Base-by-base conservation (phyloP, 2,888 invertebrate genomes). In the Drosophila subsilvestris region DNA sequence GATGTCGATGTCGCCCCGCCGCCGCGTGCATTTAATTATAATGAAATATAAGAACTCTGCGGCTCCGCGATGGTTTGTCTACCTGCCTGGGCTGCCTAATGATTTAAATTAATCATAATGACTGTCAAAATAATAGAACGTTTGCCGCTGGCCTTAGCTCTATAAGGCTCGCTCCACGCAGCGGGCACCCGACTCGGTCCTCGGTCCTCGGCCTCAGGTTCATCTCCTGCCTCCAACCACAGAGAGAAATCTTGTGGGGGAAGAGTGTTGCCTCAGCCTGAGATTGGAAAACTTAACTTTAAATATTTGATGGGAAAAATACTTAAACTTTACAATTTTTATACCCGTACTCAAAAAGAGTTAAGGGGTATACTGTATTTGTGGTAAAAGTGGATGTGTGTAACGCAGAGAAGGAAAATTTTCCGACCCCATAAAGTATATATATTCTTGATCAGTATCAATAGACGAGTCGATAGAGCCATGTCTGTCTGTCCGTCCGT, bases 101-200 rank as follows among this genome's bases (percentile, higher is more conserved):
- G 88, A 86, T 89, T 89, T 89, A 89, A 89, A 89, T 86, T 86
- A 89, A 86, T 86, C 86, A 86, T 86, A 86, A 86, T 86, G 86
- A 89, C 86, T 86, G 86, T 86, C 86, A 86, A 86, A 86, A 89
- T 87, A 86, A 89, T 87, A 87, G 89, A 89, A 88, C 89, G 87
- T 80, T 88, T 66, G 66, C 66, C 66, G 66, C 66, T 67, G 66
- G 72, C 75, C 82, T 49, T 55, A 43, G 60, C 43, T 69, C 59
- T 80, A 85, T 84, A 85, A 67, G 85, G 85, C 55, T 67, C 67
- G 78, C 56, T 74, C 67, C 79, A 58, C 81, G 88, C 87, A 80
- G 84, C 84, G 74, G 80, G 86, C 80, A 79, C 75, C 79, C 56
- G n/a, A n/a, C 25, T 18, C 17, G 14, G 50, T 29, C 44, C 25